Evolutionary conservation across 2,888 invertebrate species (phyloP).

Genomic region (Tachina lurida): DNA sequence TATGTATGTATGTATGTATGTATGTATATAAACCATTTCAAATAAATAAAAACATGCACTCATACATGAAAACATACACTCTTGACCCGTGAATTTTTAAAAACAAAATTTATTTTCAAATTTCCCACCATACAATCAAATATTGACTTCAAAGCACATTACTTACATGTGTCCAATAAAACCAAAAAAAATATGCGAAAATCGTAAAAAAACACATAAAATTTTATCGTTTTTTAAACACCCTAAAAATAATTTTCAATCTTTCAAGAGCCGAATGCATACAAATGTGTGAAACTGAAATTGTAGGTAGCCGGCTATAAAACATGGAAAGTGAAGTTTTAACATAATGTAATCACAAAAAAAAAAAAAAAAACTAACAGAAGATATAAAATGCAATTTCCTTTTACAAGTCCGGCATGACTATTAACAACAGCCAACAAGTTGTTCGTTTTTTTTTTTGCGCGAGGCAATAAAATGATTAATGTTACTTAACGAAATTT

Average conservation of each 20-base stretch:
- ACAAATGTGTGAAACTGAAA: slow-evolving; percentile 68
- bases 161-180: slow-evolving; percentile 4
- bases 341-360: slow-evolving; percentile 5
- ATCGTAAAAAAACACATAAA: slow-evolving; percentile 21
- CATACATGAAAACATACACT: slow-evolving; percentile 23
- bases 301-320: slow-evolving; percentile 54
- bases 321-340: slow-evolving; percentile 49
- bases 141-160: not conserved
- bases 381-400: slow-evolving; percentile 64
- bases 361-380: not conserved
- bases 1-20: no score
- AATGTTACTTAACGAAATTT: slow-evolving; percentile 54
- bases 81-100: slow-evolving; percentile 28
- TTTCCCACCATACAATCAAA: slow-evolving; percentile 38
- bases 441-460: slow-evolving; percentile 2
- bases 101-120: slow-evolving; percentile 21
- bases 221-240: slow-evolving; percentile 65
- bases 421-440: slow-evolving; percentile 57
- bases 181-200: not conserved
- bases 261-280: slow-evolving; percentile 47
- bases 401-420: slow-evolving; percentile 66
- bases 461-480: slow-evolving; percentile 58
- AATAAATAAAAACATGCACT: slow-evolving; percentile 8
- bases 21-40: slow-evolving; percentile 33
- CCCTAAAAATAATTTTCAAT: slow-evolving; percentile 63